A percentile compares a stretch with the other conserved stretches of the same genome.
These are phyloP conservation scores for Rhaphigaster nebulosa DNA, from an alignment of 2,888 invertebrate species.

Conservation along the genomic window DNA sequence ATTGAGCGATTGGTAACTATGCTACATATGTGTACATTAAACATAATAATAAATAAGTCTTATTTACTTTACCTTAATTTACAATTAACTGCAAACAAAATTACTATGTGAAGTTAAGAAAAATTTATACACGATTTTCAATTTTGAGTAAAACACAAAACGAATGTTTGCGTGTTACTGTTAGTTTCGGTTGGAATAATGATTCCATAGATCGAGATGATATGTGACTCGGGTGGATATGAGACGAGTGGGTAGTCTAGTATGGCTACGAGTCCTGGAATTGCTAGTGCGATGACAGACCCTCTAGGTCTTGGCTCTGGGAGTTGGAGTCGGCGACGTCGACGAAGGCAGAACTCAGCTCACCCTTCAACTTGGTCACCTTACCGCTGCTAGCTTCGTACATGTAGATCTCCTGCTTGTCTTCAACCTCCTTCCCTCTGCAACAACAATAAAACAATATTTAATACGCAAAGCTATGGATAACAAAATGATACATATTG, in stretches of 20 bases:
- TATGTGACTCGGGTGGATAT: neutral
- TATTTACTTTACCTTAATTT: slow-evolving; percentile 46
- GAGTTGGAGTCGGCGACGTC: slow-evolving; percentile 90
- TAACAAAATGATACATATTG: neutral
- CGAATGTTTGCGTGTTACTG: neutral
- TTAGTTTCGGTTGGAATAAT: neutral
- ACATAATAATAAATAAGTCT: slow-evolving; percentile 44
- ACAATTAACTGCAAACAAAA: neutral
- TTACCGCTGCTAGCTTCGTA: slow-evolving; percentile 82
- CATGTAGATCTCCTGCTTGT: slow-evolving; percentile 85
- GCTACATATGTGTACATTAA: slow-evolving; percentile 44
- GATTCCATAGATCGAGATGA: neutral
- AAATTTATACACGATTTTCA: neutral
- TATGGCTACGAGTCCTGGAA: neutral
- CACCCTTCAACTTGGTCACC: slow-evolving; percentile 84
- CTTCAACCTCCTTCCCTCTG: slow-evolving; percentile 64
- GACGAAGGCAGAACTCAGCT: slow-evolving; percentile 86
- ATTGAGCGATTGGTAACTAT: slow-evolving; percentile 47
- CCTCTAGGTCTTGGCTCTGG: slow-evolving; percentile 73
- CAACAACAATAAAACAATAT: neutral
- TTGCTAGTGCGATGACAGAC: slow-evolving; percentile 64
- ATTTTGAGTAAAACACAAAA: neutral
- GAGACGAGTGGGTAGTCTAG: neutral
- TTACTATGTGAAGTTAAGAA: neutral
- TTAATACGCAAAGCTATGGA: neutral